Base-by-base conservation (phyloP, 1,140 invertebrate genomes). In the Hylyphantes graminicola region DNA sequence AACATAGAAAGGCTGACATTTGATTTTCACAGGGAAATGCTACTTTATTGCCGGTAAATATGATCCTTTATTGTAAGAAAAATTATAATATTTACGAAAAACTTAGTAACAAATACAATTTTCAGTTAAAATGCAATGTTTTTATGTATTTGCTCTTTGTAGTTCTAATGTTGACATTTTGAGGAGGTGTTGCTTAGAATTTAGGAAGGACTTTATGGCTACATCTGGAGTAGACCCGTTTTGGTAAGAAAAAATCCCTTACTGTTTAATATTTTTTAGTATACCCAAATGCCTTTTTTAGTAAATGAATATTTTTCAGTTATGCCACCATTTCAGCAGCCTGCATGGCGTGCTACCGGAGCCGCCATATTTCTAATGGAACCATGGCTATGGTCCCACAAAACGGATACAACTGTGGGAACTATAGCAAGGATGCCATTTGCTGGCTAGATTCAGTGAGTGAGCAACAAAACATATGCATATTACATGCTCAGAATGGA, bases 341-440 rank as follows among this genome's bases (percentile, higher is more conserved):
- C 6, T 86, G 74, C 54, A 86, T 73, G 51, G 68, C 51, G 1
- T 50, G 79, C 0, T 86, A 70, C 63, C 53, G 78, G 50, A 50
- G 19, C 7, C 63, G 80, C 11, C 13, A 15, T 12, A n/a, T n/a
- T n/a, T n/a, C 19, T 12, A 21, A 21, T 61, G 68, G 85, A 10
- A 68, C 12, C 1, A 86, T 86, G 55, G 74, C 63, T n/a, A 79
- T 86, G 19, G 68, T 86, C 13, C 85, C 84, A 13, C 15, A 50
- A n/a, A 53, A 50, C 5, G 85, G 85, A 15, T 86, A 86, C 21
- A 10, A 48, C 15, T 53, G 11, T 48, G 59, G 53, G 7, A 85
- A 59, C 35, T 74, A 59, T 8, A 82, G 35, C 21, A n/a, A 35
- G 11, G 59, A 61, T 7, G 4, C 59, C 7, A 7, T 61, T 7